A percentile compares a stretch with the other conserved stretches of the same genome.
phyloP scores from a whole-genome alignment of 2,797 vertebrate species.

The Enteromius fasciolatus region DNA sequence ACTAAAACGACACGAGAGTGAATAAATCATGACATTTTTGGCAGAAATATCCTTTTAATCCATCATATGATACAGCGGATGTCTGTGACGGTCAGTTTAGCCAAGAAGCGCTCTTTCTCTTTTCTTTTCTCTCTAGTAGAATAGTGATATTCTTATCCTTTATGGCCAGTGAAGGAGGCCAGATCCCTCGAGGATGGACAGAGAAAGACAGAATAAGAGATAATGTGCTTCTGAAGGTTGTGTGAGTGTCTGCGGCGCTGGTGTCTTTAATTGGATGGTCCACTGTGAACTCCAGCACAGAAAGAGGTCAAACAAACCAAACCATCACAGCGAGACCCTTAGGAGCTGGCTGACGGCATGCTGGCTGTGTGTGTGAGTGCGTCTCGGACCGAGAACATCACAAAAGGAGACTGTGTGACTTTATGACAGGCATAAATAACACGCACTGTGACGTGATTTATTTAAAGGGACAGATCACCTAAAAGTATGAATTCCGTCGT shows the following conservation, averaged over 20 bases:
- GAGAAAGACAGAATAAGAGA: conserved; percentile 32
- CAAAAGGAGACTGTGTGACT: not conserved
- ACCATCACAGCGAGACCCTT: conserved; percentile 4
- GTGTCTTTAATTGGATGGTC: conserved; percentile 32
- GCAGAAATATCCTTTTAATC: not conserved
- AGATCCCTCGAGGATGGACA: conserved; percentile 41
- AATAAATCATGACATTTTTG: not conserved
- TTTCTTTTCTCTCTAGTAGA: conserved; percentile 5
- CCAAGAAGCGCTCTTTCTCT: not conserved
- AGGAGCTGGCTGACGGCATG: conserved; percentile 4
- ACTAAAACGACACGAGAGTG: not conserved
- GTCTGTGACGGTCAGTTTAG: conserved; percentile 11
- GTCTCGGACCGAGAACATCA: not conserved
- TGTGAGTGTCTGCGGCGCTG: conserved; percentile 22
- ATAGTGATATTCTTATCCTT: conserved; percentile 33
- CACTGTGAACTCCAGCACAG: conserved; percentile 30
- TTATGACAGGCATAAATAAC: conserved; percentile 7
- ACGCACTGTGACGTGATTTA: not conserved
- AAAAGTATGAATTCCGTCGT: not conserved
- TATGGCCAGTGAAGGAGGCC: conserved; percentile 51
- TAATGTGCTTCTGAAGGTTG: conserved; percentile 38
- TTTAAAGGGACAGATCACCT: not conserved
- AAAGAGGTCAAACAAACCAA: conserved; percentile 36
- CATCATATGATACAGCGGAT: not conserved
- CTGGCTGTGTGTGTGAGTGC: not conserved